A percentile compares a stretch with the other conserved stretches of the same genome.
These are phyloP conservation scores for Suncus etruscus DNA, from an alignment of 2,113 vertebrate species.

Conservation along the genomic window DNA sequence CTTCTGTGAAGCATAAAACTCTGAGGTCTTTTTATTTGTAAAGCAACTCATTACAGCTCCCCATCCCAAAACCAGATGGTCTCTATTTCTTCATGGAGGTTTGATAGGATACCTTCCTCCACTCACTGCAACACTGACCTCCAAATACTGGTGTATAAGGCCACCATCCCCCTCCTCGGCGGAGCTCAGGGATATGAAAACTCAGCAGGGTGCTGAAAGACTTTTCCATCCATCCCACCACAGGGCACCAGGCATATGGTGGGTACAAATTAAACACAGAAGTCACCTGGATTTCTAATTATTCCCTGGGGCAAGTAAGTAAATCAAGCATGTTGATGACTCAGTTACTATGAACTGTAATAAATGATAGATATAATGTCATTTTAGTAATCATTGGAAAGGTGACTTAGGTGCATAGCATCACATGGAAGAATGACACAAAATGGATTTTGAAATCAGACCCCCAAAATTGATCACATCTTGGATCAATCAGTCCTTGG, in stretches of 20 bases:
- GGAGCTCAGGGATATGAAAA: background rate
- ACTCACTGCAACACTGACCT: background rate
- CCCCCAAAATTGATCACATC: background rate
- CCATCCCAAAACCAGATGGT: no score
- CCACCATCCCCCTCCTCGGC: background rate
- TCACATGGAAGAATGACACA: background rate
- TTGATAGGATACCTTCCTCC: background rate
- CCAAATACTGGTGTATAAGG: background rate
- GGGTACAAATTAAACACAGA: slow-evolving; percentile 71
- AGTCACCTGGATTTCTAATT: slow-evolving; percentile 62
- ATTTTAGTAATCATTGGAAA: slow-evolving; percentile 3
- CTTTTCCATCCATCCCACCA: background rate
- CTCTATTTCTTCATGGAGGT: background rate
- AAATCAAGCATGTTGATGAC: slow-evolving; percentile 37
- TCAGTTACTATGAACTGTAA: background rate
- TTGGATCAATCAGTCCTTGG: background rate
- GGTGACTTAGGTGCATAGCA: no score
- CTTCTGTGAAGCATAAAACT: slow-evolving; percentile 8
- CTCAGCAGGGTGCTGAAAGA: slow-evolving; percentile 17
- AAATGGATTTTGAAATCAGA: background rate
- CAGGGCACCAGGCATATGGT: slow-evolving; percentile 51
- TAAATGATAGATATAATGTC: no score
- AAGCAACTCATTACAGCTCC: background rate
- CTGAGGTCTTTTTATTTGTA: background rate
- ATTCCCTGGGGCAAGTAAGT: slow-evolving; percentile 37